Evolutionary conservation across 2,113 vertebrate species (phyloP).

Genomic region (Ceyx margarethae): DNA sequence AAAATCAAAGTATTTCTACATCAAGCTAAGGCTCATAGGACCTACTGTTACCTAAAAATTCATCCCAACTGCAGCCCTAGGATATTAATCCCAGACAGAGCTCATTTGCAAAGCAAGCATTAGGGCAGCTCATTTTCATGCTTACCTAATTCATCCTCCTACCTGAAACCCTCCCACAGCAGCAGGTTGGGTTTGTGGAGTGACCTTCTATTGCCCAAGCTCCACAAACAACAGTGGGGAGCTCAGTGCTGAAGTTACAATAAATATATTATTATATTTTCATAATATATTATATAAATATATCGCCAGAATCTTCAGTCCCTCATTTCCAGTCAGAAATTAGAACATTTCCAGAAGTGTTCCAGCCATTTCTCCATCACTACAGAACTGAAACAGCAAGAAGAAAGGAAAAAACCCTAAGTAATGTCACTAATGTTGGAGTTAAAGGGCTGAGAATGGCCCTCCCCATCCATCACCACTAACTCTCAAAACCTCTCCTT

Average conservation of each 20-base stretch:
- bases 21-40: background rate
- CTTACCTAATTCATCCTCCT: background rate
- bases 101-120: background rate
- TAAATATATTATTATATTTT: background rate
- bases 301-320: background rate
- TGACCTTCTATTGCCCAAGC: background rate
- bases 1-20: background rate
- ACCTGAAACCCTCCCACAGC: background rate
- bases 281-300: no score
- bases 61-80: background rate
- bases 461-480: background rate
- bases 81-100: background rate
- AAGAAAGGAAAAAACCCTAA: background rate
- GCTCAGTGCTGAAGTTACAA: background rate
- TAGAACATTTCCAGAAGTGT: background rate
- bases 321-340: slow-evolving; percentile 19
- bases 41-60: background rate
- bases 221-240: background rate
- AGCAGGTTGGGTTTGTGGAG: background rate
- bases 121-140: background rate
- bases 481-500: background rate
- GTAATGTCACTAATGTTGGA: background rate
- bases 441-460: background rate
- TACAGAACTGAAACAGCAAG: background rate
- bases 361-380: background rate